A percentile compares a stretch with the other conserved stretches of the same genome.
Evolutionary conservation across 1,140 invertebrate species (phyloP).

Genomic region (Cydia splendana): DNA sequence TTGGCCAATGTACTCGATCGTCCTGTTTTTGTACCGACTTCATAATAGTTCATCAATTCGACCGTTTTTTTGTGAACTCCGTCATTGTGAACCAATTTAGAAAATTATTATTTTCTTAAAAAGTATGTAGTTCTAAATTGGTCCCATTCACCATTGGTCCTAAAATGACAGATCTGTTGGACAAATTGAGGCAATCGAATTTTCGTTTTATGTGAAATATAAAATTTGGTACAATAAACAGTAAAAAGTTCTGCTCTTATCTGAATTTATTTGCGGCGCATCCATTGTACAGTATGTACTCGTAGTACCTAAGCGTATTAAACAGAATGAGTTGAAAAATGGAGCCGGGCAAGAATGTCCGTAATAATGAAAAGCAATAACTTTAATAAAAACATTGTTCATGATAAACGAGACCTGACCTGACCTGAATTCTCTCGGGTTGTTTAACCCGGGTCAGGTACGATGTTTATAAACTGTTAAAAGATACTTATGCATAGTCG

Average conservation of each 20-base stretch:
- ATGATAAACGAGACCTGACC: neutral
- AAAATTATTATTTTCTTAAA: too few relatives aligned
- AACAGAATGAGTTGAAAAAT: neutral
- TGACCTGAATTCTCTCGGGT: neutral
- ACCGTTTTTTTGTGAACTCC: too few relatives aligned
- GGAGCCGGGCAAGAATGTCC: neutral
- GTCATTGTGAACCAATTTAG: too few relatives aligned
- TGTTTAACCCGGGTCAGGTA: slow-evolving; percentile 5
- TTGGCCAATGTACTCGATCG: too few relatives aligned
- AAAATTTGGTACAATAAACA: neutral
- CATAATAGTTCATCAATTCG: too few relatives aligned
- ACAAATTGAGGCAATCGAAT: too few relatives aligned
- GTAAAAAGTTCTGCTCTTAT: neutral
- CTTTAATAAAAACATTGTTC: neutral
- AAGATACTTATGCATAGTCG: neutral
- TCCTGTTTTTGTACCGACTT: too few relatives aligned
- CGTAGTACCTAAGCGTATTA: neutral
- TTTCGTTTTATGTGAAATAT: too few relatives aligned
- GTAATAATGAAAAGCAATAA: slow-evolving; percentile 8
- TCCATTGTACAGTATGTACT: too few relatives aligned
- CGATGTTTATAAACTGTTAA: neutral
- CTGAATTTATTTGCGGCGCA: neutral
- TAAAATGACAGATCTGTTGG: too few relatives aligned
- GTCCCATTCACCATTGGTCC: too few relatives aligned
- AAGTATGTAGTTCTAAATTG: too few relatives aligned